Percentiles rank a stretch among this genome's conserved stretches.
These are phyloP conservation scores for Pemphigus obesinymphae DNA, from an alignment of 1,140 invertebrate genomes.

Conservation along the genomic window DNA sequence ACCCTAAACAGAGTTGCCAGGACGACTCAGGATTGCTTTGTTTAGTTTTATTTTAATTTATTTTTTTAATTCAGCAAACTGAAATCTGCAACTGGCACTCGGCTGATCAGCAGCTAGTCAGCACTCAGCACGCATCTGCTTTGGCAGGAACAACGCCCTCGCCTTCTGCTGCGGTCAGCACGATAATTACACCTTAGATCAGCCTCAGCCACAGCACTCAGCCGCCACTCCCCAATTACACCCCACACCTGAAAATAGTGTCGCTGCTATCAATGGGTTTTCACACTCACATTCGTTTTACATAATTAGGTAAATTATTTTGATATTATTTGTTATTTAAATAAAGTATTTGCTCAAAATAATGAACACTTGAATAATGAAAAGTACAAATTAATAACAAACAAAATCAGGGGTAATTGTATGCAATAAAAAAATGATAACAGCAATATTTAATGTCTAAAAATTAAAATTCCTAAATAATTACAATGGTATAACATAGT, in stretches of 20 bases:
- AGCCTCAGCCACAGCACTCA: conserved; percentile 40
- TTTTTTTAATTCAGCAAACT: conserved; percentile 28
- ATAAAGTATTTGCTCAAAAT: background rate
- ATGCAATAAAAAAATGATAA: background rate
- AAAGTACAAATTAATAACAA: background rate
- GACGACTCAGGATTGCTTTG: conserved; percentile 33
- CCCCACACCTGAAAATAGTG: conserved; percentile 41
- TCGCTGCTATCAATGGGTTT: conserved; percentile 37
- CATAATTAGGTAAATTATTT: background rate
- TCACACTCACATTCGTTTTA: conserved; percentile 21
- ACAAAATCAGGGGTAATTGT: background rate
- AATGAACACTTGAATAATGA: background rate
- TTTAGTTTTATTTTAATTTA: conserved; percentile 15
- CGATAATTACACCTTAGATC: conserved; percentile 37
- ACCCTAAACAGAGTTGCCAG: conserved; percentile 38
- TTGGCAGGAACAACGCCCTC: conserved; percentile 40
- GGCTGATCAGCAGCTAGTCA: conserved; percentile 40
- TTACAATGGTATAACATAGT: background rate
- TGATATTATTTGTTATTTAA: background rate
- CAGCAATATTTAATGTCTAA: background rate
- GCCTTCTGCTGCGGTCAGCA: conserved; percentile 39
- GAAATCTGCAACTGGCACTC: conserved; percentile 41
- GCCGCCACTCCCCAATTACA: conserved; percentile 37
- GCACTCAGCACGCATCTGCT: conserved; percentile 38
- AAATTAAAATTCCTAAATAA: background rate